Evolutionary conservation across 2,113 vertebrate genomes (phyloP).

Genomic region (Pluvialis apricaria): DNA sequence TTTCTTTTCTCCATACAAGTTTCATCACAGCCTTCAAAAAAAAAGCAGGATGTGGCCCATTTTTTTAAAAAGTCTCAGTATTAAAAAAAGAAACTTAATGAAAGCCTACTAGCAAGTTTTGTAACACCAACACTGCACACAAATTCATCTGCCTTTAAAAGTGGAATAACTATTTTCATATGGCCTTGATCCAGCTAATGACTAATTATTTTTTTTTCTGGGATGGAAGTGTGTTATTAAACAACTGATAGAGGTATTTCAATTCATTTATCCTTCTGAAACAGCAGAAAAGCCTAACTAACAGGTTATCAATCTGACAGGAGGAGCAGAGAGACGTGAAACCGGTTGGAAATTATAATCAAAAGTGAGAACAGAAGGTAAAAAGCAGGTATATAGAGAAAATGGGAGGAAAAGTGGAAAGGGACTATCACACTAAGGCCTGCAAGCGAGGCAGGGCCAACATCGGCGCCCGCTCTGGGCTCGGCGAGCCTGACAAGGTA

Average conservation of each 20-base stretch:
- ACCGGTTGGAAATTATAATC: background rate
- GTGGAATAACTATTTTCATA: background rate
- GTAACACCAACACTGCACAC: background rate
- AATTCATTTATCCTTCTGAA: background rate
- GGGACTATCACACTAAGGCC: rapidly evolving
- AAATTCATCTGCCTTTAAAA: background rate
- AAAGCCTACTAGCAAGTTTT: background rate
- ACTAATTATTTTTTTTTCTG: background rate
- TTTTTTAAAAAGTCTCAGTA: background rate
- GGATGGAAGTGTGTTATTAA: background rate
- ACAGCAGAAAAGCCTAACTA: background rate
- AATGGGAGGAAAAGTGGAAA: background rate
- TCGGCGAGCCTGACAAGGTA: background rate
- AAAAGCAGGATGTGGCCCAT: background rate
- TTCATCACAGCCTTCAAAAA: background rate
- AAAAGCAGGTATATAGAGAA: background rate
- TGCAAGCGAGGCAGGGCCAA: background rate
- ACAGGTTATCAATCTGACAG: background rate
- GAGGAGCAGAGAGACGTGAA: background rate
- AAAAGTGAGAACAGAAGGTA: background rate
- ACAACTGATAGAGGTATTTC: background rate
- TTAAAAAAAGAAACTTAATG: background rate
- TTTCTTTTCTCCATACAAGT: background rate
- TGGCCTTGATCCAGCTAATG: background rate
- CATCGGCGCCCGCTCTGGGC: background rate